These are phyloP conservation scores for Tyrannus savana DNA, from an alignment of 2,113 vertebrate species.

Conservation along the genomic window DNA sequence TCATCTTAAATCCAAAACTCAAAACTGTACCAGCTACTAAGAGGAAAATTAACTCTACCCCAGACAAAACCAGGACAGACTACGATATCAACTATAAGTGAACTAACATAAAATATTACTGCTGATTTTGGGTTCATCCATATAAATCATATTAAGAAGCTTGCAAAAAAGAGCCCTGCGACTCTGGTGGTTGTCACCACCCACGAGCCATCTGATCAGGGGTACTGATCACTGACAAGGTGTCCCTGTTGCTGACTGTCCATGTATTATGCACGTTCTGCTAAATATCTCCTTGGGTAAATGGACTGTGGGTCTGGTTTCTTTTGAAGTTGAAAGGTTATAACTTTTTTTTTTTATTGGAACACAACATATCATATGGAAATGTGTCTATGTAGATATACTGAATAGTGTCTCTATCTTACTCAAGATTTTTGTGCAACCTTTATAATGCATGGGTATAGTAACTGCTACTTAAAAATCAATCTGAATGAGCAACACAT, in stretches of 20 bases:
- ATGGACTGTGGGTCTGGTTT: background rate
- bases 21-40: background rate
- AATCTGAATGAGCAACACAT: background rate
- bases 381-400: background rate
- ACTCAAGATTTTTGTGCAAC: background rate
- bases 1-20: background rate
- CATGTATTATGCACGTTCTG: background rate
- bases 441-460: background rate
- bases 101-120: background rate
- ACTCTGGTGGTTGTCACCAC: background rate
- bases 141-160: background rate
- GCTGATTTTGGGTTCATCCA: background rate
- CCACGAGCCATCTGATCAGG: background rate
- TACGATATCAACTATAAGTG: background rate
- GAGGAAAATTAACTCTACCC: background rate
- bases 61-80: background rate
- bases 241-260: background rate
- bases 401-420: background rate
- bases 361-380: background rate
- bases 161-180: background rate
- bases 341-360: background rate
- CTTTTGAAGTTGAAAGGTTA: background rate
- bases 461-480: background rate
- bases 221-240: background rate
- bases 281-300: background rate